Conservation (phyloP, 2,888 invertebrate species). For the Candidula unifasciata region DNA sequence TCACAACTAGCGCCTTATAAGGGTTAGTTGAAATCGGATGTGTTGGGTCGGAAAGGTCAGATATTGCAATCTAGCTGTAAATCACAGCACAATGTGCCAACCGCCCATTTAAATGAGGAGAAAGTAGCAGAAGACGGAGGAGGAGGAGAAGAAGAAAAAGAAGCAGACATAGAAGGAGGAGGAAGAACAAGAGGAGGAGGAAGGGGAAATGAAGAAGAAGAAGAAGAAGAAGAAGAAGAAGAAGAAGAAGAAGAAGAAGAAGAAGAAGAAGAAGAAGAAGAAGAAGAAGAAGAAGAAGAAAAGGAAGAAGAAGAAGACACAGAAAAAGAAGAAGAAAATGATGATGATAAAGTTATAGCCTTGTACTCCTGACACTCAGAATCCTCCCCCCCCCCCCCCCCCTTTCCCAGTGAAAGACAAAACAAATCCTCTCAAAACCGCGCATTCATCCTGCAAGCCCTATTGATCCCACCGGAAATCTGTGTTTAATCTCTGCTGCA, state of each 20-base stretch:
- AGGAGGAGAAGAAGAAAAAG: background rate
- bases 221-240: background rate
- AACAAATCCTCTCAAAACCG: background rate
- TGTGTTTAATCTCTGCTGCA: no score
- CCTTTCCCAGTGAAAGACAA: background rate
- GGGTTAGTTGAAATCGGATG: no score
- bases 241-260: slow-evolving; percentile 18
- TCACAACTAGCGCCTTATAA: no score
- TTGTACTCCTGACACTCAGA: no score
- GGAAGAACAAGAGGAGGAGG: background rate
- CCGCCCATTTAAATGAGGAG: no score
- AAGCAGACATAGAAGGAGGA: background rate
- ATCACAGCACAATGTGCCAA: no score
- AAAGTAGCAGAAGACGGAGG: background rate
- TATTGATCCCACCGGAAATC: background rate
- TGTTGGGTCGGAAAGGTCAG: no score
- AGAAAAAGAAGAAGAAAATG: background rate
- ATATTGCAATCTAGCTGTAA: no score
- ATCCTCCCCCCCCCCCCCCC: no score
- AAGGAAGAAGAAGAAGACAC: slow-evolving; percentile 21
- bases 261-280: slow-evolving; percentile 5
- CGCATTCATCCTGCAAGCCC: background rate
- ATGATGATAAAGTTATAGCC: background rate
- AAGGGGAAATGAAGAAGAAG: background rate
- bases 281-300: slow-evolving; percentile 5